These are phyloP conservation scores for Dasysyrphus albostriatus DNA, from an alignment of 2,888 invertebrate species.

Conservation along the genomic window DNA sequence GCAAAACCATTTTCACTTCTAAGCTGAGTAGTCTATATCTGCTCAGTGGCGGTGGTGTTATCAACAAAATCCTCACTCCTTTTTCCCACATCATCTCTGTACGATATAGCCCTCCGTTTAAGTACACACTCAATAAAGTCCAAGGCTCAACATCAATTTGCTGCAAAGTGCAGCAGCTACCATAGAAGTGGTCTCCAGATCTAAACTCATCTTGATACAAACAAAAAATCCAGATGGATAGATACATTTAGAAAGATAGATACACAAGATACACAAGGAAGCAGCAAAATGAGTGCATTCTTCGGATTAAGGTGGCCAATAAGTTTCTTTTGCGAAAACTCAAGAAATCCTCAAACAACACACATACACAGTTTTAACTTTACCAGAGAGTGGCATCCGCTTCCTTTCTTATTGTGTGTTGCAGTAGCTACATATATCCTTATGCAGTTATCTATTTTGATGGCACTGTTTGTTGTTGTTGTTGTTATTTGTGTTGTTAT, in stretches of 20 bases:
- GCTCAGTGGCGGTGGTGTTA: slow-evolving; percentile 34
- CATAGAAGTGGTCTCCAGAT: slow-evolving; percentile 42
- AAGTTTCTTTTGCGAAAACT: slow-evolving; percentile 70
- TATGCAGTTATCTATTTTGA: slow-evolving; percentile 51
- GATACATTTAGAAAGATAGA: not conserved
- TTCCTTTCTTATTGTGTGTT: slow-evolving; percentile 51
- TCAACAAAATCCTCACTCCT: slow-evolving; percentile 42
- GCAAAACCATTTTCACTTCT: slow-evolving; percentile 24
- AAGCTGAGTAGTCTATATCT: slow-evolving; percentile 35
- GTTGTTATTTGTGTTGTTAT: slow-evolving; percentile 45
- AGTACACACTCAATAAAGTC: slow-evolving; percentile 74
- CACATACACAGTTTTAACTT: slow-evolving; percentile 46
- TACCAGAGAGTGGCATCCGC: slow-evolving; percentile 60
- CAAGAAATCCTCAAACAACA: slow-evolving; percentile 75
- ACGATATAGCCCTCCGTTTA: slow-evolving; percentile 26
- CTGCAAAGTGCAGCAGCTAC: slow-evolving; percentile 58
- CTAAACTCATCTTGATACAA: slow-evolving; percentile 28
- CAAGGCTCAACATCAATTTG: slow-evolving; percentile 73
- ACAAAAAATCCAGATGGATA: not conserved
- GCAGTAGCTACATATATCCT: not conserved
- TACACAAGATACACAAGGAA: slow-evolving; percentile 24
- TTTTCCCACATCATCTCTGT: not conserved
- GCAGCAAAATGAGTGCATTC: slow-evolving; percentile 55
- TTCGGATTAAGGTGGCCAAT: slow-evolving; percentile 75
- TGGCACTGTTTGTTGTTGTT: slow-evolving; percentile 47